A percentile compares a stretch with the other conserved stretches of the same genome.
Evolutionary conservation across 2,797 vertebrate genomes (phyloP).

Genomic region (Botia almorhae): DNA sequence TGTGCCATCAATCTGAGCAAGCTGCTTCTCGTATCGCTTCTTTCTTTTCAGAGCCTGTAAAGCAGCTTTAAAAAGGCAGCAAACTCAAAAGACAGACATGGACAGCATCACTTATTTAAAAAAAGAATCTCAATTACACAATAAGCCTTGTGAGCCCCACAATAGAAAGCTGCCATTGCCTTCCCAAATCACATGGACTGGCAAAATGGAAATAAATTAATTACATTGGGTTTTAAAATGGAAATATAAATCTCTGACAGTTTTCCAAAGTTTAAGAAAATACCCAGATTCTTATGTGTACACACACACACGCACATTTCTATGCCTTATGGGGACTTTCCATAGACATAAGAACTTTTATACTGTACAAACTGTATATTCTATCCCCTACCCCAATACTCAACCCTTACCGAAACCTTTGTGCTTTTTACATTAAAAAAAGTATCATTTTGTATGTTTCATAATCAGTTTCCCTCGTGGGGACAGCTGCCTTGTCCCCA

Average conservation of each 20-base stretch:
- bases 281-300: too few relatives aligned
- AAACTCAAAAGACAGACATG: conserved; percentile 7
- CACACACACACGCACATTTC: too few relatives aligned
- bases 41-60: conserved; percentile 97
- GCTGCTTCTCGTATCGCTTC: conserved; percentile 97
- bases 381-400: too few relatives aligned
- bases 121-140: background rate
- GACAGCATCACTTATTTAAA: background rate
- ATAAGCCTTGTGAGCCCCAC: background rate
- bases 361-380: too few relatives aligned
- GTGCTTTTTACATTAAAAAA: too few relatives aligned
- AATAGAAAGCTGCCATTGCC: background rate
- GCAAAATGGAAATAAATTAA: background rate
- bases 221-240: background rate
- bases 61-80: conserved; percentile 80
- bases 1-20: conserved; percentile 94
- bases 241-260: background rate
- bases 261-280: too few relatives aligned
- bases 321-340: too few relatives aligned
- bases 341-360: too few relatives aligned
- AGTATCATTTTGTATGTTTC: too few relatives aligned
- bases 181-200: background rate
- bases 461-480: too few relatives aligned
- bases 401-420: too few relatives aligned
- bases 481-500: too few relatives aligned